A percentile compares a stretch with the other conserved stretches of the same genome.
These are phyloP conservation scores for Tachuris rubrigastra DNA, from an alignment of 2,113 vertebrate species.

Conservation along the genomic window DNA sequence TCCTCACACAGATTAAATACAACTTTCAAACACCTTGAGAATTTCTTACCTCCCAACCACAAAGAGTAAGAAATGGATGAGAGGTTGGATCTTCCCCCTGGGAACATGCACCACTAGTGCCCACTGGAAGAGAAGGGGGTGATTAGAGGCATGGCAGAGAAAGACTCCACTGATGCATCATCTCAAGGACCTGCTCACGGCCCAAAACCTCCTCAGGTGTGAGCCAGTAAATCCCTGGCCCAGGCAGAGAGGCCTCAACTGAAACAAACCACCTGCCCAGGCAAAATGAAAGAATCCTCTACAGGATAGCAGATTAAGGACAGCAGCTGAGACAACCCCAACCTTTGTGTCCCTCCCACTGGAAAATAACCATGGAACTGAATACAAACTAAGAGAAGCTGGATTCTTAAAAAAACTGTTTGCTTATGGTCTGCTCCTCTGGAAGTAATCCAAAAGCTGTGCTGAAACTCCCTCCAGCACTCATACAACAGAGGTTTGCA, in stretches of 20 bases:
- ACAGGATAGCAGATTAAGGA: neutral
- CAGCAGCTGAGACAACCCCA: neutral
- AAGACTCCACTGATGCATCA: neutral
- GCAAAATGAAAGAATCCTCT: neutral
- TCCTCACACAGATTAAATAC: neutral
- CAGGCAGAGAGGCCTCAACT: neutral
- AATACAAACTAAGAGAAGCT: neutral
- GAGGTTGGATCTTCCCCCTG: neutral
- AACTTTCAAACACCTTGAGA: neutral
- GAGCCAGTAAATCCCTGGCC: neutral
- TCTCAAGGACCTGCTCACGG: neutral
- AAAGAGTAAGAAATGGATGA: neutral
- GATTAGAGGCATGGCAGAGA: accelerated
- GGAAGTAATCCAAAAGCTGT: neutral
- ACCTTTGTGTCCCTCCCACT: neutral
- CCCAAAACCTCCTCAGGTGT: neutral
- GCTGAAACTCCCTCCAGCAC: neutral
- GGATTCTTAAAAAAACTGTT: neutral
- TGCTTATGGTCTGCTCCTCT: neutral
- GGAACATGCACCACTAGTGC: accelerated
- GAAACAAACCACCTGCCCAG: neutral
- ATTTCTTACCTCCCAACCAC: neutral
- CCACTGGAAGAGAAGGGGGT: no score
- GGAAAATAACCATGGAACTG: neutral
- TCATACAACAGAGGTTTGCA: neutral